These are phyloP conservation scores for Megaleporinus macrocephalus DNA, from an alignment of 2,113 vertebrate genomes.

Conservation along the genomic window DNA sequence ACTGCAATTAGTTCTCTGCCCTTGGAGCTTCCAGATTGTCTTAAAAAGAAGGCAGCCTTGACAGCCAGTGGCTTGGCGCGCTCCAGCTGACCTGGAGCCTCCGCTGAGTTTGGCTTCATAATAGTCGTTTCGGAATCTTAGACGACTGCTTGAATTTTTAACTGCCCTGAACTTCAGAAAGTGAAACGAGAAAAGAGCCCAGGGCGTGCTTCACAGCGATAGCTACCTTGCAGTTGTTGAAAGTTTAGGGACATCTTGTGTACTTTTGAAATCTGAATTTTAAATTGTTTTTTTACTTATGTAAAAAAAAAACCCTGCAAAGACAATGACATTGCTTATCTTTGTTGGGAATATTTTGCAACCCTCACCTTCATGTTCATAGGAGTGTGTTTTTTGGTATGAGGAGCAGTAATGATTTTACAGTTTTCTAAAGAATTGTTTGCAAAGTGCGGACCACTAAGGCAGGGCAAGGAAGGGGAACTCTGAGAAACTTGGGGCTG, in stretches of 20 bases:
- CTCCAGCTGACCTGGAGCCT: conserved; percentile 74
- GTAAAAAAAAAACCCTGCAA: not conserved
- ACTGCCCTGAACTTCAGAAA: not conserved
- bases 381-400: no score
- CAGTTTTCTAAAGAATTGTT: no score
- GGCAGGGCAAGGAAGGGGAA: no score
- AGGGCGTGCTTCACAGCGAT: not conserved
- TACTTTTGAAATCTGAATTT: not conserved
- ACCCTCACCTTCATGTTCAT: no score
- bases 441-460: no score
- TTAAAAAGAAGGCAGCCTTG: conserved; percentile 76
- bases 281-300: not conserved
- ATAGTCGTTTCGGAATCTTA: conserved; percentile 5
- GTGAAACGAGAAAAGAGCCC: not conserved
- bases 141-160: not conserved
- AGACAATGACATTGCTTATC: no score
- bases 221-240: not conserved
- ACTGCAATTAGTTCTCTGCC: conserved; percentile 76
- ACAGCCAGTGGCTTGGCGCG: conserved; percentile 70
- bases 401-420: no score
- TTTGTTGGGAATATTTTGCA: no score
- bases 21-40: conserved; percentile 78
- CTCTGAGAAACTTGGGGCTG: no score
- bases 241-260: not conserved
- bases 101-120: conserved; percentile 57